Evolutionary conservation across 1,140 invertebrate species (phyloP).

Genomic region (Conopomorpha cramerella): DNA sequence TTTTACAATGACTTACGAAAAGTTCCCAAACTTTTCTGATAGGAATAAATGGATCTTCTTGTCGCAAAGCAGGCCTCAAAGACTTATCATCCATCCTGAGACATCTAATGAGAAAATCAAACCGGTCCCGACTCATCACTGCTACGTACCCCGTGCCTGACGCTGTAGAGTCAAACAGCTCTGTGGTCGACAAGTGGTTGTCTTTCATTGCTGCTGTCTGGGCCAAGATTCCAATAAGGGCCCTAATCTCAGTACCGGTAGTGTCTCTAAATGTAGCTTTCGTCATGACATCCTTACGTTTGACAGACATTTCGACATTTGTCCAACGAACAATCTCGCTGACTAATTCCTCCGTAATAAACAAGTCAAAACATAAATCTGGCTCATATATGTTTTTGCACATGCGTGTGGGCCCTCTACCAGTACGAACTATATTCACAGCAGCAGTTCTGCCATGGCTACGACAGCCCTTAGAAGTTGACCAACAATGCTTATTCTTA

Average conservation of each 20-base stretch:
- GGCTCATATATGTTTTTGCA: slow-evolving; percentile 9
- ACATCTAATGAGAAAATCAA: slow-evolving; percentile 9
- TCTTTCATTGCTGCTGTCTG: slow-evolving; percentile 9
- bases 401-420: slow-evolving; percentile 10
- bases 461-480: no score
- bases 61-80: slow-evolving; percentile 3
- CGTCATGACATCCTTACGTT: no score
- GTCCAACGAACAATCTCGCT: no score
- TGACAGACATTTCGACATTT: no score
- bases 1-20: slow-evolving; percentile 2
- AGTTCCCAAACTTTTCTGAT: slow-evolving; percentile 9
- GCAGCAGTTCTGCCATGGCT: slow-evolving; percentile 10
- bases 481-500: no score
- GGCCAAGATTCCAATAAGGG: slow-evolving; percentile 7
- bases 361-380: no score
- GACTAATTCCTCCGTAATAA: no score
- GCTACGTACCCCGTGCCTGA: no score
- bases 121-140: slow-evolving; percentile 8
- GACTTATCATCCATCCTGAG: no score
- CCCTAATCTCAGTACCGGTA: slow-evolving; percentile 6
- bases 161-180: slow-evolving; percentile 10
- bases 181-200: slow-evolving; percentile 7
- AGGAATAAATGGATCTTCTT: slow-evolving; percentile 8
- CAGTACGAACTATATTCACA: slow-evolving; percentile 11
- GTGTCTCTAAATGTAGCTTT: no score